Evolutionary conservation across 2,797 vertebrate genomes (phyloP), one percentile per base, ranked within the genome.

Genomic region (Typhlichthys subterraneus): DNA sequence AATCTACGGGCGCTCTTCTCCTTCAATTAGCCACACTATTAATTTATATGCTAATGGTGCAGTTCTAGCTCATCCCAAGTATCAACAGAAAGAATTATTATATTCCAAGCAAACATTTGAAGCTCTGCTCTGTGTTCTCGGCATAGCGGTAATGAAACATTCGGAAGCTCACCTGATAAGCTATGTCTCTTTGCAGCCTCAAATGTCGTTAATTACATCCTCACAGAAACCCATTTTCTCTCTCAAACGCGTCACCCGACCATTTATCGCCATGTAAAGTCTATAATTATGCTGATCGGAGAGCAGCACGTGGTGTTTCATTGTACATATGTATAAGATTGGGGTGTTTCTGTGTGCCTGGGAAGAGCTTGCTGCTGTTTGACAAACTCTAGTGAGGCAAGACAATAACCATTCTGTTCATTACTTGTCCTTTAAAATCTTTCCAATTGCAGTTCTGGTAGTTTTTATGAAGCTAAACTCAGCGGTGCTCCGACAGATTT

Each of bases 1-100:
- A 73, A 83, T 82, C 53, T 56, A 70, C 73, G 69, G 68, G 62
- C 57, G 48, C 38, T 72, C 61, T 57, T 79, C 65, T 19, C 29
- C 79, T 80, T 56, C 70, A 86, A 89, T 88, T 84, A 89, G 73
- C 75, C 74, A 56, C 67, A 42, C 72, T 82, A 33, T 76, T 90
- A 72, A 90, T 91, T 87, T 88, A 84, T 88, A 89, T 88, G 86
- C 83, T 86, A 88, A 91, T 90, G 74, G 66, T 65, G 79, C 65
- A 50, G 73, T 63, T 10, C 64, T 72, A 68, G 82, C 74, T 85
- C 83, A 81, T 70, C 56, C 67, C 47, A 69, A 61, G 65, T 66
- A 85, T 85, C 81, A 87, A 84, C 83, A 85, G 66, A 78, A 75
- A 69, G 80, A 80, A 82, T 85, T 84, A 80, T 84, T 84, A 82